phyloP scores from a whole-genome alignment of 1,140 invertebrate genomes.

The Ericerus pela region DNA sequence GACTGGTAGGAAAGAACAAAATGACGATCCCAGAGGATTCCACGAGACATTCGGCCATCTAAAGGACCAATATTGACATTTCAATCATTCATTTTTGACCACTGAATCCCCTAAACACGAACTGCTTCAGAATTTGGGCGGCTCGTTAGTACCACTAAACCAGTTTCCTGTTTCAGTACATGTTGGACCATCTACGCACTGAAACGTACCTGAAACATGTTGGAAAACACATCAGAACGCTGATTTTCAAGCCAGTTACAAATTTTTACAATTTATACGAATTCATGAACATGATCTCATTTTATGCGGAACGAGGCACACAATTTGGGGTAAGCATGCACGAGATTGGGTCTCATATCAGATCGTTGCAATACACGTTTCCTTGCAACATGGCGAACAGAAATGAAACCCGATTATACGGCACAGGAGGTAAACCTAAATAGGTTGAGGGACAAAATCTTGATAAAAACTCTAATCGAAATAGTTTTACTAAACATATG shows the following conservation, averaged over 20 bases:
- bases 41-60: too few species aligned
- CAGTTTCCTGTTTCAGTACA: conserved; percentile 35
- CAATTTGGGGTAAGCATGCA: conserved; percentile 23
- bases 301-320: conserved; percentile 43
- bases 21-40: too few species aligned
- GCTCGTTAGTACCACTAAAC: not conserved
- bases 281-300: conserved; percentile 65
- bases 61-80: too few species aligned
- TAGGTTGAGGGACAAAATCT: not conserved
- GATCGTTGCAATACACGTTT: conserved; percentile 57
- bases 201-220: conserved; percentile 55
- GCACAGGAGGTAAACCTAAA: conserved; percentile 47
- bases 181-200: conserved; percentile 56
- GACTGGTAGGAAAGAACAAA: too few species aligned
- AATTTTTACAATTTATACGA: conserved; percentile 74
- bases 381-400: conserved; percentile 52
- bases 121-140: too few species aligned
- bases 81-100: too few species aligned
- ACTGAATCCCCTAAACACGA: too few species aligned
- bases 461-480: not conserved
- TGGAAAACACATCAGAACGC: conserved; percentile 45
- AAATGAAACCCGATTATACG: conserved; percentile 48
- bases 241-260: conserved; percentile 55
- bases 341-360: conserved; percentile 42
- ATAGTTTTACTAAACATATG: not conserved